Conservation (phyloP, 2,113 vertebrate genomes). For the Tympanuchus pallidicinctus region DNA sequence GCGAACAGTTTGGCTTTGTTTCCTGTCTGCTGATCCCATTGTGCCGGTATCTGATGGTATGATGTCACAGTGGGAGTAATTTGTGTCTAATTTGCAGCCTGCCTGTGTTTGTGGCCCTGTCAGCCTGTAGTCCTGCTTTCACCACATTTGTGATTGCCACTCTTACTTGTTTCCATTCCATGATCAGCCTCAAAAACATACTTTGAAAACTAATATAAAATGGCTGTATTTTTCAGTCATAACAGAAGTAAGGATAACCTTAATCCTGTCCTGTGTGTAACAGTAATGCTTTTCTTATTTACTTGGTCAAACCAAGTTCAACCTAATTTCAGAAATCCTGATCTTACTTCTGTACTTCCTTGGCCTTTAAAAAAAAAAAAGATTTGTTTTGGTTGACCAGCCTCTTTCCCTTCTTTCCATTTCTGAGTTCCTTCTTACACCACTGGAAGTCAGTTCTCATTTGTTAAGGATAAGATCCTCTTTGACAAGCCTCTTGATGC, state of each 20-base stretch:
- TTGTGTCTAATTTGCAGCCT: background rate
- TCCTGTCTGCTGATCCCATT: background rate
- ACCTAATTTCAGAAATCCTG: background rate
- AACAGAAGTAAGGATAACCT: background rate
- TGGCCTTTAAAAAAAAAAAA: background rate
- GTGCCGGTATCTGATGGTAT: background rate
- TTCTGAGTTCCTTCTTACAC: background rate
- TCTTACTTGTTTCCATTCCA: background rate
- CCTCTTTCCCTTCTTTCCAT: background rate
- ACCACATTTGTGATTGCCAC: background rate
- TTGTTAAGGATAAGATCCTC: background rate
- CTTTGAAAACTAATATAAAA: background rate
- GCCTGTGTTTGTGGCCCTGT: background rate
- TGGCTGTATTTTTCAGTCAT: background rate
- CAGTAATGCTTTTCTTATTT: background rate
- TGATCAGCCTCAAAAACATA: background rate
- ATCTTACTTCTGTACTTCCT: background rate
- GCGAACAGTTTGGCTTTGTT: background rate
- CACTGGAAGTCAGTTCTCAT: background rate
- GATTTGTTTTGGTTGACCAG: background rate
- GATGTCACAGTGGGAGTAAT: background rate
- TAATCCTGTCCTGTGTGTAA: background rate
- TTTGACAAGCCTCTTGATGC: background rate
- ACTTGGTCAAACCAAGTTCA: background rate
- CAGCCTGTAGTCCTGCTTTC: background rate